Evolutionary conservation across 64 coral and sea anemone species (phyloP), one percentile per base, ranked within the genome.

Genomic region (Anthopleura sola): DNA sequence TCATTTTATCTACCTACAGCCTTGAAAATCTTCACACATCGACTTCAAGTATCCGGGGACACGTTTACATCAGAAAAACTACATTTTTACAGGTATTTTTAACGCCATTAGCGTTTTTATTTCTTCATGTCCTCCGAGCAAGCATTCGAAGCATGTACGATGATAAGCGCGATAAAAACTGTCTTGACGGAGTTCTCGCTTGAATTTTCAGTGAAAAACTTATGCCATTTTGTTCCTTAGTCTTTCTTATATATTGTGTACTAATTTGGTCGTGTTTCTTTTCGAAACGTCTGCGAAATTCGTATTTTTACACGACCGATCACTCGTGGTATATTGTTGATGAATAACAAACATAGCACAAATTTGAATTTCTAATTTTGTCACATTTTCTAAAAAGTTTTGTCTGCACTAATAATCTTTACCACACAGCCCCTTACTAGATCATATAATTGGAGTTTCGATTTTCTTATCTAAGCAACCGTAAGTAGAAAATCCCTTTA

Each of bases 291-390:
- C 31, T 12, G 18, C 83, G 55, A 86, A 91, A 80, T 46, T 78
- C 53, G 54, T 80, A 81, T 85, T 91, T 91, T 91, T 91, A 80
- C 51, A 16, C 20, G 56, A 60, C 49, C 78, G 74, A 85, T 82
- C 83, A 58, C 46, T 60, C 71, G 71, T 78, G 84, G 47, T 85
- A 85, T 86, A 86, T 78, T 91, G 89, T 91, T 91, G 82, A 80
- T 86, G 89, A 91, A 86, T 86, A 86, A 91, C 89, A 91, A 91
- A 91, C 89, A 91, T 86, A 64, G 84, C 75, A 64, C 24, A 19
- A 26, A 86, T 91, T 91, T 85, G 84, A 91, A 86, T 86, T 91
- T 86, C 84, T 86, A 91, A 86, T 91, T 90, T 91, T 91, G 83
- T 91, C 89, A 91, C 89, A 86, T 85, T 91, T n/a, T 55, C 50